Base-by-base conservation (phyloP, 2,888 invertebrate species). In the Macroteleia sp. region DNA sequence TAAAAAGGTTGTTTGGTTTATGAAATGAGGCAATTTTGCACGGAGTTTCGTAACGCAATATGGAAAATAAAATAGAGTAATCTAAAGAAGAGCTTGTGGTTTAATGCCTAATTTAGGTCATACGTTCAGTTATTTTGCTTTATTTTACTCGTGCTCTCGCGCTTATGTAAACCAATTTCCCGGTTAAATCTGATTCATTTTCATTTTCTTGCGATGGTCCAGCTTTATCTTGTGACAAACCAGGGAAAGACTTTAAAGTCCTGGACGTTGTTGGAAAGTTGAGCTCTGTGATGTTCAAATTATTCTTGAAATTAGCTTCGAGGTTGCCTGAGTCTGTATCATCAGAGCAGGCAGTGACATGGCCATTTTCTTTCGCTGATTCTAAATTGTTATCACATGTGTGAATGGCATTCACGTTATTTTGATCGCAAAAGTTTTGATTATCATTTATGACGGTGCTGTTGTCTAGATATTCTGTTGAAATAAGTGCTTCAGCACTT, bases 381-480 rank as follows among this genome's bases (percentile, higher is more conserved):
- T 70, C 22, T 46, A 14, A 46, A 64, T 54, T 57, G 20, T 32
- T 74, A 34, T 77, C 73, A 42, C 25, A 41, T 16, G n/a, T n/a
- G n/a, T n/a, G n/a, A n/a, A n/a, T n/a, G n/a, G 28, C 2, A 6
- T 66, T 74, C 17, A 48, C 36, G 9, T 36, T 48, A 39, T 67
- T 77, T 67, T 71, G 59, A 50, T 69, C 42, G 32, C 59, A 69
- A 1, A 59, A 46, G 3, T 10, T 42, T 46, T 73, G 66, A 71
- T 42, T 69, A 22, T 42, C 32, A 59, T 25, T 50, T 12, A 50
- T 16, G 50, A 41, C 32, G 28, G 54, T 70, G 57, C 75, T 79
- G 20, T 70, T 77, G 52, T 83, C 79, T 12, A 78, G 50, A 41
- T 80, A 77, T 25, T 83, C 83, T 6, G 59, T 34, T 0, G 52